Evolutionary conservation across 2,888 invertebrate genomes (phyloP).

Genomic region (Timema cristinae): DNA sequence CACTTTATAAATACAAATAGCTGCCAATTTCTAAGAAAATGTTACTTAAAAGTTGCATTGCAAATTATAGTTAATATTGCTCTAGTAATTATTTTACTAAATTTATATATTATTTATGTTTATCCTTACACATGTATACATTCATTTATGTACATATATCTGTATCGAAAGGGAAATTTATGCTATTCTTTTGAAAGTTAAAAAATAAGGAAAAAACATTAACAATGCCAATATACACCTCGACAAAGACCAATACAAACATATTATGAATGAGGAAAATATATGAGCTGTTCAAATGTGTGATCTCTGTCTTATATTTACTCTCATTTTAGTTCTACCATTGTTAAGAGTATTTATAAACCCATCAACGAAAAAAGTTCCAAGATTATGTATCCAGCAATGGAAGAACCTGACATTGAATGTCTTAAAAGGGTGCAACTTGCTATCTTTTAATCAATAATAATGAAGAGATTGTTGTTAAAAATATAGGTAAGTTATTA

Average conservation of each 20-base stretch:
- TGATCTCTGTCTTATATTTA: background rate
- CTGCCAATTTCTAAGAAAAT: too few species aligned
- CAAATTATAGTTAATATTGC: slow-evolving; percentile 1
- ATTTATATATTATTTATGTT: slow-evolving; percentile 7
- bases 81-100: slow-evolving; percentile 2
- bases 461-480: too few species aligned
- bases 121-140: background rate
- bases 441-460: too few species aligned
- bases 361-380: too few species aligned
- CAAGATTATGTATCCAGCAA: too few species aligned
- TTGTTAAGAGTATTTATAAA: too few species aligned
- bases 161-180: background rate
- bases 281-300: background rate
- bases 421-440: too few species aligned
- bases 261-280: slow-evolving; percentile 18
- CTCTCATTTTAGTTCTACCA: too few species aligned
- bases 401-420: too few species aligned
- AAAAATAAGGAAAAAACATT: background rate
- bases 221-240: slow-evolving; percentile 12
- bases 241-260: slow-evolving; percentile 25
- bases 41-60: background rate
- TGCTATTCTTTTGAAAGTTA: background rate
- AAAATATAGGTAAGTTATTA: too few species aligned
- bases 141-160: background rate
- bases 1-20: too few species aligned